A percentile compares a stretch with the other conserved stretches of the same genome.
Conservation (phyloP, 2,797 vertebrate species). For the Tenualosa ilisha region DNA sequence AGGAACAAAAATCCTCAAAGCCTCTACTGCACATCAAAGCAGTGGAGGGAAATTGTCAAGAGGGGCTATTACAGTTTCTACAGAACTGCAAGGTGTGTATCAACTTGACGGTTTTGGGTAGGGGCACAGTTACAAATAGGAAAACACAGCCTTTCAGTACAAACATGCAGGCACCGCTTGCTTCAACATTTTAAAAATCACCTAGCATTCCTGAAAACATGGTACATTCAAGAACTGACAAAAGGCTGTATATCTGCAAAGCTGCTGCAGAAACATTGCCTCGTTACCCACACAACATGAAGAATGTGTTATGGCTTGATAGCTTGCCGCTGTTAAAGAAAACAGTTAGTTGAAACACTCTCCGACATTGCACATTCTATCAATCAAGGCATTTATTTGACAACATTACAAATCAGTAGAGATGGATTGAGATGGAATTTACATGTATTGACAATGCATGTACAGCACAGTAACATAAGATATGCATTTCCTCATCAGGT, state of each 20-base stretch:
- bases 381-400: constrained; percentile 54
- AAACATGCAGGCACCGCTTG: not conserved
- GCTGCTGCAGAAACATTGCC: not conserved
- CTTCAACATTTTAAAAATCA: not conserved
- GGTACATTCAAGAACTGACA: too few species aligned
- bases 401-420: constrained; percentile 58
- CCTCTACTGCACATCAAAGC: not conserved
- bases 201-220: too few species aligned
- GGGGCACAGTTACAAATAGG: not conserved
- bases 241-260: too few species aligned
- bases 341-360: not conserved
- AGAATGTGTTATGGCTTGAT: too few species aligned
- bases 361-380: constrained; percentile 55
- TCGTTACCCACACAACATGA: not conserved
- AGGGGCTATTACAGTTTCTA: not conserved
- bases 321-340: too few species aligned
- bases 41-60: not conserved
- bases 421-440: constrained; percentile 52
- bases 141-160: not conserved
- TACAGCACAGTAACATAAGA: constrained; percentile 45
- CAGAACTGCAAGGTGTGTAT: not conserved
- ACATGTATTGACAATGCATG: constrained; percentile 54
- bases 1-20: not conserved
- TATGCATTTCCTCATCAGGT: constrained; percentile 41
- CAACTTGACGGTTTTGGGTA: not conserved